Evolutionary conservation across 2,797 vertebrate genomes (phyloP).

Genomic region (Sphenodon punctatus): DNA sequence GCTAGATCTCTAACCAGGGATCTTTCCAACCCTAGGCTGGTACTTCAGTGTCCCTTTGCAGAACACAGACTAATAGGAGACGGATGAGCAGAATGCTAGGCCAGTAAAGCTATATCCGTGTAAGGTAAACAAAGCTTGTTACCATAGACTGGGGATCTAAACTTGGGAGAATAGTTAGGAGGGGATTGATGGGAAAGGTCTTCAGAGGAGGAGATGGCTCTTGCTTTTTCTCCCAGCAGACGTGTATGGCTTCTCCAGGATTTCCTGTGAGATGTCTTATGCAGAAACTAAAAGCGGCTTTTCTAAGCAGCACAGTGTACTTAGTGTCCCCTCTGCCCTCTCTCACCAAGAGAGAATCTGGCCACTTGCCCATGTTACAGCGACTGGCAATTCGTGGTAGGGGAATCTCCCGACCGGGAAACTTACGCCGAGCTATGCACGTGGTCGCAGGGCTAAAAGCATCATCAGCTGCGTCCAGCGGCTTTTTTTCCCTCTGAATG

Average conservation of each 20-base stretch:
- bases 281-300: neutral
- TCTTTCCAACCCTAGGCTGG: neutral
- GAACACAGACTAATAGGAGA: neutral
- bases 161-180: neutral
- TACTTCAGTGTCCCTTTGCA: neutral
- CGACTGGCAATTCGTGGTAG: too few relatives aligned
- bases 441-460: too few relatives aligned
- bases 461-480: too few relatives aligned
- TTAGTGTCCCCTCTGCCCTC: neutral
- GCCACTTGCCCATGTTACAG: too few relatives aligned
- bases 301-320: neutral
- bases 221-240: neutral
- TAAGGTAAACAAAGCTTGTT: neutral
- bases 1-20: neutral
- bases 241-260: neutral
- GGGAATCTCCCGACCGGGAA: too few relatives aligned
- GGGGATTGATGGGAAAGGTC: neutral
- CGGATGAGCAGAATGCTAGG: neutral
- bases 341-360: slow-evolving; percentile 16
- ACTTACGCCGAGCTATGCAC: too few relatives aligned
- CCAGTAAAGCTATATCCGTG: neutral
- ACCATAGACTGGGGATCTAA: neutral
- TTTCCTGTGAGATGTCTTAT: neutral
- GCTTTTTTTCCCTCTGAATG: too few relatives aligned
- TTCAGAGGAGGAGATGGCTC: neutral